Evolutionary conservation across 2,113 vertebrate species (phyloP), one percentile per base, ranked within the genome.

Genomic region (Dicentrarchus labrax): DNA sequence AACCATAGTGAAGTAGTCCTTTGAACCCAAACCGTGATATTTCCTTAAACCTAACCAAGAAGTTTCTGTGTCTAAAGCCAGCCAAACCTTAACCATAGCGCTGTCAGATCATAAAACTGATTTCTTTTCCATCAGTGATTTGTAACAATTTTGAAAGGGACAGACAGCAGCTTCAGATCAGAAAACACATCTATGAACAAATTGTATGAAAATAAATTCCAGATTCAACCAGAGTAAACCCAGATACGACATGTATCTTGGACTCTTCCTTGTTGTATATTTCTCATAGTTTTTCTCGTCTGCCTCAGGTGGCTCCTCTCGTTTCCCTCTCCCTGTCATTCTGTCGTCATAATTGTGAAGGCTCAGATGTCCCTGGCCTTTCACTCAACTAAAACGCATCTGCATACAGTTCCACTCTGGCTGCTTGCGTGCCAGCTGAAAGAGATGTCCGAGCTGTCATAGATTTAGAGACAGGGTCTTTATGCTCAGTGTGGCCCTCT

Each of bases 401-500:
- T 50, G 16, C 16, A 51, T 43, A 5, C 11, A 53, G 36, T n/a
- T 22, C 8, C 60, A 11, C 11, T 2, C 4, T 21, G 54, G 22
- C 45, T 1, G 2, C 16, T 1, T 2, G 21, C 38, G 13, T 17
- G 10, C 9, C 41, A 16, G 61, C 56, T 80, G 30, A 80, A 43
- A 74, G 38, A 61, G 69, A 61, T 61, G 64, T 69, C 47, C 75
- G 47, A 24, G 41, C 56, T 68, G 70, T 79, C 82, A 74, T n/a
- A 43, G 30, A 66, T 17, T 66, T 48, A 75, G 13, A 41, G 76
- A 41, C 57, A 13, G 13, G n/a, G 11, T 47, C 54, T 78, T 24
- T 53, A 9, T 38, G 19, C 19, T 61, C 54, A 51, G 6, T 12
- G 22, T 15, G 22, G 5, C 4, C 22, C 66, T 21, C 21, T 0